phyloP scores from a whole-genome alignment of 2,888 invertebrate genomes.

The Entomobrya proxima region DNA sequence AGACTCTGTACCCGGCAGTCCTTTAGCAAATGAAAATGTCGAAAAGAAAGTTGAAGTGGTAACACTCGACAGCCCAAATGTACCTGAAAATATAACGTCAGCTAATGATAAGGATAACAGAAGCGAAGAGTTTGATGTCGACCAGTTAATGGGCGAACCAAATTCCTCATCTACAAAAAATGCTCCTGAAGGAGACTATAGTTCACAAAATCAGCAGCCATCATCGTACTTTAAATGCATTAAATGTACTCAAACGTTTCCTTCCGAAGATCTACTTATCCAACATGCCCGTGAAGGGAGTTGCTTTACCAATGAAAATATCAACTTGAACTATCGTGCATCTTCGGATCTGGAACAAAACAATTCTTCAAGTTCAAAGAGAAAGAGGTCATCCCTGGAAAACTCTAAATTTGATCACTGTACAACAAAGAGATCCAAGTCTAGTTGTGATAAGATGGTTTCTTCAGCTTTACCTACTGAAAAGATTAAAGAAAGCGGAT shows the following conservation, averaged over 20 bases:
- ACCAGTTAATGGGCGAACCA: neutral
- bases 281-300: neutral
- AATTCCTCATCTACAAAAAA: no score
- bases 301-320: neutral
- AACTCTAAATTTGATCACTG: neutral
- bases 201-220: neutral
- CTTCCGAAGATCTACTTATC: neutral
- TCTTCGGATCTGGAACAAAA: neutral
- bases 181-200: no score
- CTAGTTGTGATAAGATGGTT: no score
- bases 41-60: neutral
- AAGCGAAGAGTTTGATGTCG: no score
- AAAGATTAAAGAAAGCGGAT: neutral
- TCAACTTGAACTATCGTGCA: neutral
- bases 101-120: no score
- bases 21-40: neutral
- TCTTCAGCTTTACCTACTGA: neutral
- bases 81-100: neutral
- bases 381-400: neutral
- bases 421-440: no score
- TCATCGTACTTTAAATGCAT: neutral
- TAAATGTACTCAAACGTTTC: neutral
- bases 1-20: neutral
- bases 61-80: neutral
- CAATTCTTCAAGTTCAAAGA: neutral